Base-by-base conservation (phyloP, 1,140 invertebrate genomes). In the Sycobia sp. region DNA sequence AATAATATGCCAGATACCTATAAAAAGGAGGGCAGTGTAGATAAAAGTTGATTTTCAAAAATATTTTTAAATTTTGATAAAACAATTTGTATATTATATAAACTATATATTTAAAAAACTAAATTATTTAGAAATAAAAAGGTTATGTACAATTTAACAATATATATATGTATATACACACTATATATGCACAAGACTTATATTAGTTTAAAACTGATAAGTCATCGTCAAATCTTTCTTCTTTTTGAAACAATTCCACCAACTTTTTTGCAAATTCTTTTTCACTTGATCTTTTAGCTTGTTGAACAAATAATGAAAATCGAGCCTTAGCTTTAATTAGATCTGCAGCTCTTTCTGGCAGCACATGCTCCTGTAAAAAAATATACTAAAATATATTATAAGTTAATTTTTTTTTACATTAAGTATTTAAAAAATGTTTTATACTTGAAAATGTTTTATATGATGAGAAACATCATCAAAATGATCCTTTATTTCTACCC, bases 261-360 rank as follows among this genome's bases (percentile, higher is more conserved):
- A 81, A 58, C 16, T 60, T 67, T 54, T 70, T 67, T 7, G 76
- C 74, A 44, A 80, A 76, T 54, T 69, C 50, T 69, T 67, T 73
- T 56, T 79, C 75, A 54, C 70, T 68, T 16, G 53, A 27, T 16
- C 63, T 73, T 5, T 53, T 36, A 20, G 72, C 70, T 55, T 62
- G 71, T 54, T 73, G 73, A 3, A 60, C 49, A 61, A 71, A 71
- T 60, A 71, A 71, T 22, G 72, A 66, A 20, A 80, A 71, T 38
- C 72, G 71, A 5, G 65, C 49, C 69, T 76, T 78, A 25, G 80
- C 80, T 46, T 70, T 72, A 8, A 78, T 73, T 46, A 82, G 66
- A 61, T 81, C 75, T 36, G 69, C 74, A 25, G 76, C 67, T 72
- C 82, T 81, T 71, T 83, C 82, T 16, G 82, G 81, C 18, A 82